Conservation (phyloP, 2,888 invertebrate species). For the Unio delphinus region DNA sequence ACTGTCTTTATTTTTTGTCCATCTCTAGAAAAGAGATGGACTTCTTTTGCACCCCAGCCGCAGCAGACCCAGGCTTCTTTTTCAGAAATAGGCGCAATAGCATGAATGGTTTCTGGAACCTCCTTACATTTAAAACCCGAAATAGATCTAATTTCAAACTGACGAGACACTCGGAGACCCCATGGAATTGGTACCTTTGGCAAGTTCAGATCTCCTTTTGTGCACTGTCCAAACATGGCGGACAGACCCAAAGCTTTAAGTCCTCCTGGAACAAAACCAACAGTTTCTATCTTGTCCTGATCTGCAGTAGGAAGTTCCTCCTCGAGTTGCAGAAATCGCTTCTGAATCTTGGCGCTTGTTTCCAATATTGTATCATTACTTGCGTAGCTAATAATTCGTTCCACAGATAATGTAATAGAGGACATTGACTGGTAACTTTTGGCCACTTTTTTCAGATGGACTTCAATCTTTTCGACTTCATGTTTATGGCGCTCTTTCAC, state of each 20-base stretch:
- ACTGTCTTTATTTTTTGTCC: slow-evolving; percentile 37
- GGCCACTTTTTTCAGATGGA: slow-evolving; percentile 23
- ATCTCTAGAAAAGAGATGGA: slow-evolving; percentile 32
- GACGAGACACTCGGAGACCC: slow-evolving; percentile 42
- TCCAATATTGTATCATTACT: slow-evolving; percentile 38
- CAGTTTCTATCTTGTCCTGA: slow-evolving; percentile 27
- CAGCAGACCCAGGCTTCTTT: slow-evolving; percentile 45
- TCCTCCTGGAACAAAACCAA: slow-evolving; percentile 41
- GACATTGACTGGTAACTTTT: slow-evolving; percentile 34
- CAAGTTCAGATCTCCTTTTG: slow-evolving; percentile 38
- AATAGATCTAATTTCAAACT: slow-evolving; percentile 41
- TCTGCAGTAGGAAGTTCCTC: slow-evolving; percentile 38
- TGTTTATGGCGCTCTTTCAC: slow-evolving; percentile 37
- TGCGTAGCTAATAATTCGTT: slow-evolving; percentile 40
- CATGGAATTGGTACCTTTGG: slow-evolving; percentile 43
- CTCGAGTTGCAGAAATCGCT: slow-evolving; percentile 40
- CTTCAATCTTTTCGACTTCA: slow-evolving; percentile 32
- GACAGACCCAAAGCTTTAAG: slow-evolving; percentile 30
- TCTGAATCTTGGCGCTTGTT: slow-evolving; percentile 37
- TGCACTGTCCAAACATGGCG: slow-evolving; percentile 42
- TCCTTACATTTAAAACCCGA: slow-evolving; percentile 31
- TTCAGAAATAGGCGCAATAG: slow-evolving; percentile 44
- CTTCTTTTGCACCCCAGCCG: slow-evolving; percentile 47
- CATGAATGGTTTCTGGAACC: slow-evolving; percentile 39
- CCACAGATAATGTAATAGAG: slow-evolving; percentile 36